Conservation (phyloP, 2,888 invertebrate species). For the Cephus sareptanus region DNA sequence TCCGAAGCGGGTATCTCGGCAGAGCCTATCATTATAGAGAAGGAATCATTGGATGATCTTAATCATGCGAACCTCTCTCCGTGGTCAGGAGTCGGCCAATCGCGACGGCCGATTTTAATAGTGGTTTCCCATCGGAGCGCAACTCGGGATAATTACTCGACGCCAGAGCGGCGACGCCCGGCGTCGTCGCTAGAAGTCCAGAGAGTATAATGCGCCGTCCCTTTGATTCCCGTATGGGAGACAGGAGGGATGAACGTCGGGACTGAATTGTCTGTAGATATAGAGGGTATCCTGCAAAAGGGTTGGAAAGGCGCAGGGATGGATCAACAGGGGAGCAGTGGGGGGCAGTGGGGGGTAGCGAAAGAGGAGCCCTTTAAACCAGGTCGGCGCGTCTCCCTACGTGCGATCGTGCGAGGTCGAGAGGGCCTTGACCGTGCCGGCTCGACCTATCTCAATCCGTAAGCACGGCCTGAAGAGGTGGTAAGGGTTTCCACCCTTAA, state of each 20-base stretch:
- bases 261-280: too few relatives aligned
- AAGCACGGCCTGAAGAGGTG: conserved; percentile 18
- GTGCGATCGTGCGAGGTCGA: conserved; percentile 32
- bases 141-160: conserved; percentile 37
- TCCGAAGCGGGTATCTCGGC: conserved; percentile 37
- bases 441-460: conserved; percentile 52
- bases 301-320: too few relatives aligned
- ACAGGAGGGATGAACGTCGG: conserved; percentile 17
- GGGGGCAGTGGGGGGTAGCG: conserved; percentile 5
- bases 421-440: conserved; percentile 44
- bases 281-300: too few relatives aligned
- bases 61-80: conserved; percentile 64
- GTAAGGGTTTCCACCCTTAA: conserved; percentile 54
- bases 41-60: conserved; percentile 67
- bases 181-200: too few relatives aligned
- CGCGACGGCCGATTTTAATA: conserved; percentile 54
- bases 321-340: too few relatives aligned
- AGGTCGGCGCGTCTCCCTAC: conserved; percentile 12
- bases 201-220: too few relatives aligned
- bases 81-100: conserved; percentile 59
- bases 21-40: conserved; percentile 65
- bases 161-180: too few relatives aligned
- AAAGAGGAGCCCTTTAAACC: conserved; percentile 31
- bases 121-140: conserved; percentile 53
- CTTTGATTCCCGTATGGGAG: not conserved